These are phyloP conservation scores for Sebastolobus alascanus DNA, from an alignment of 2,797 vertebrate genomes.

Conservation along the genomic window DNA sequence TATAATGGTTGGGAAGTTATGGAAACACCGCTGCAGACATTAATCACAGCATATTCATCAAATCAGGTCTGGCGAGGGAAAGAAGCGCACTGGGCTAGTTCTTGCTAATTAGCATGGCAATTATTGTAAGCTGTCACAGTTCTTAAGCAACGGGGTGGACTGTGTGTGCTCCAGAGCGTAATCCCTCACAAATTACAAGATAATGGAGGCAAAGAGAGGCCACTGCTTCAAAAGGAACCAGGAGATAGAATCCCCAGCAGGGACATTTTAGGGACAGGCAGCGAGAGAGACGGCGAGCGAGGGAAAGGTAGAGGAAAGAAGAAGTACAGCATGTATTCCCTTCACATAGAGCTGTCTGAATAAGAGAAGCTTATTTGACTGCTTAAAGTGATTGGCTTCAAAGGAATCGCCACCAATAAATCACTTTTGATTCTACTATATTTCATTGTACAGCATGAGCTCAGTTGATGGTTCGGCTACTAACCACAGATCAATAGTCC, in stretches of 20 bases:
- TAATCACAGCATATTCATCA: constrained; percentile 80
- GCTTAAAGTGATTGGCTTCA: constrained; percentile 16
- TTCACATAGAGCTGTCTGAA: constrained; percentile 53
- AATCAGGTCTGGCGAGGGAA: constrained; percentile 75
- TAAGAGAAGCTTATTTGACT: constrained; percentile 33
- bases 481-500: constrained; percentile 23
- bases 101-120: constrained; percentile 84
- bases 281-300: constrained; percentile 46
- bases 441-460: constrained; percentile 1
- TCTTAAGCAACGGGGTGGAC: constrained; percentile 84
- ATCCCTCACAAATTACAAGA: constrained; percentile 88
- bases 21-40: constrained; percentile 56
- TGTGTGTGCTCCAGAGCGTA: constrained; percentile 80
- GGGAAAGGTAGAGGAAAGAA: constrained; percentile 62
- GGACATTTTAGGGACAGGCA: constrained; percentile 77
- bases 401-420: constrained; percentile 8
- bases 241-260: constrained; percentile 83
- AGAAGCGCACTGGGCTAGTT: constrained; percentile 72
- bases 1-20: constrained; percentile 42
- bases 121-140: constrained; percentile 88
- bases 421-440: not conserved
- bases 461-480: constrained; percentile 12
- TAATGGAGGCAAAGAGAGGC: constrained; percentile 84
- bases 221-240: constrained; percentile 80
- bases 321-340: constrained; percentile 55